These are phyloP conservation scores for Pemphigus obesinymphae DNA, from an alignment of 1,140 invertebrate species.

Conservation along the genomic window DNA sequence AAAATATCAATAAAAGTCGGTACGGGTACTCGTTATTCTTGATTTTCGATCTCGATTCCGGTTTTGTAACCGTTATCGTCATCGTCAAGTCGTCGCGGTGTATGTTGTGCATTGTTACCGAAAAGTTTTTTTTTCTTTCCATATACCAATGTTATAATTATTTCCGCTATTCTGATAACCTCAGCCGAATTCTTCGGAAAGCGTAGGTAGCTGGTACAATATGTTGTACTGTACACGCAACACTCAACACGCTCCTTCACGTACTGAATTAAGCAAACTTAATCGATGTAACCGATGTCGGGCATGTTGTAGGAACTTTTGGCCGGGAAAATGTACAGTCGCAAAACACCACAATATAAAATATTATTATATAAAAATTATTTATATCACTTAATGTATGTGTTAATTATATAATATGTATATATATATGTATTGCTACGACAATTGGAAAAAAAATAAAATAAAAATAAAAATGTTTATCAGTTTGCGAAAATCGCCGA, in stretches of 20 bases:
- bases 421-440: too few relatives aligned
- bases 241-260: background rate
- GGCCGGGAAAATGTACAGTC: too few relatives aligned
- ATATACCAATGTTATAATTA: background rate
- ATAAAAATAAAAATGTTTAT: background rate
- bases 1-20: background rate
- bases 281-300: too few relatives aligned
- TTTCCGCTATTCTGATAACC: background rate
- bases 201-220: background rate
- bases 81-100: background rate
- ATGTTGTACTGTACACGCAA: background rate
- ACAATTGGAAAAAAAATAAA: background rate
- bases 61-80: slow-evolving; percentile 15
- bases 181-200: background rate
- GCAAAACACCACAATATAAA: too few relatives aligned
- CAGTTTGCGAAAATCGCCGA: background rate
- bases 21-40: background rate
- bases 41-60: slow-evolving; percentile 11
- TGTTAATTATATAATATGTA: too few relatives aligned
- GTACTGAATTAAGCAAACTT: background rate
- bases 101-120: background rate
- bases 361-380: background rate
- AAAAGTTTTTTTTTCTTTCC: background rate
- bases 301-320: too few relatives aligned
- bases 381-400: slow-evolving; percentile 18